phyloP scores from a whole-genome alignment of 1,140 invertebrate species.

The Caenorhabditis elegans region DNA sequence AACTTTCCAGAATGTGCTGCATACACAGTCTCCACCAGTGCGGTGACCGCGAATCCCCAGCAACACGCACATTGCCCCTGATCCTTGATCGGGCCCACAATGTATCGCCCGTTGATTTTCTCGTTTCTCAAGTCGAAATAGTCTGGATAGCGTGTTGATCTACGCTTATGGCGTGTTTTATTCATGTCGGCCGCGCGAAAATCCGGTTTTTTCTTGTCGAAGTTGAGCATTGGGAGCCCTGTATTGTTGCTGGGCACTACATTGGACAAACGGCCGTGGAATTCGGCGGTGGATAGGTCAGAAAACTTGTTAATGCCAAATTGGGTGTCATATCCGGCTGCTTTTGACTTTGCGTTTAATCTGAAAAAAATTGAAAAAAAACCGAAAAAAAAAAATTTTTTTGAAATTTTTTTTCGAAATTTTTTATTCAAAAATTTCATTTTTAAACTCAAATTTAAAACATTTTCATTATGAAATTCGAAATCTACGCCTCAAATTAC shows the following conservation, averaged over 20 bases:
- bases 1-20: not conserved
- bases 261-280: not conserved
- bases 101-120: not conserved
- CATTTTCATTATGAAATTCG: no score
- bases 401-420: no score
- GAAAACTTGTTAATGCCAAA: constrained; percentile 8
- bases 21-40: not conserved
- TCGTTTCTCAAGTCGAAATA: not conserved
- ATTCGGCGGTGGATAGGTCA: not conserved
- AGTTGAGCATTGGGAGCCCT: not conserved
- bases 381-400: no score
- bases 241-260: not conserved
- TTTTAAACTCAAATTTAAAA: no score
- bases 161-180: not conserved
- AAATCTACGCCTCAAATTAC: no score
- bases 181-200: not conserved
- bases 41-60: not conserved
- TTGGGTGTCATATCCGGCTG: not conserved
- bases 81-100: not conserved
- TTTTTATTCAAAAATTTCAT: no score
- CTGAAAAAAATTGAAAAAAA: not conserved
- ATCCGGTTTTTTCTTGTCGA: not conserved
- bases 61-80: not conserved
- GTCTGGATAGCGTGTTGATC: not conserved
- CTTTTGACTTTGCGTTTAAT: not conserved